Base-by-base conservation (phyloP, 2,113 vertebrate genomes). In the Dissostichus mawsoni region DNA sequence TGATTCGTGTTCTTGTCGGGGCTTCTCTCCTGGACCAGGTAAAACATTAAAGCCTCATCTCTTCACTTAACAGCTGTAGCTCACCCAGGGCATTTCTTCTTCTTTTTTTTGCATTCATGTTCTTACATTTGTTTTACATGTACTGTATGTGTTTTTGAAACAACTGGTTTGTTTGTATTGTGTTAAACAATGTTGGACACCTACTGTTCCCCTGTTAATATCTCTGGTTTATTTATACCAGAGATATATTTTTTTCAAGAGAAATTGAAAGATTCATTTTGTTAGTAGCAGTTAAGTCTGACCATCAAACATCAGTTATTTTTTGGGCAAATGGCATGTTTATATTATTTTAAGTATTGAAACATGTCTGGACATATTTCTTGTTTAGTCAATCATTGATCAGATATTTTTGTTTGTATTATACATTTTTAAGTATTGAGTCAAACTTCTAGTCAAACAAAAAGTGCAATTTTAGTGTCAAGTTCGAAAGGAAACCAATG, bases 11-110 rank as follows among this genome's bases (percentile, higher is more conserved):
- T 78, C 74, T 79, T 71, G 71, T 82, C 78, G 85, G 74, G 78
- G 55, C 81, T 86, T 86, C 64, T 82, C 74, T 74, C 59, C 81
- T 85, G 68, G 70, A 84, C 66, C 76, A 90, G 82, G 86, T 81
- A 78, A 76, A 89, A 86, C 87, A 84, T 76, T 71, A 83, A 89
- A 82, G 71, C 58, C 53, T 84, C n/a, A 20, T 75, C 52, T 70
- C 73, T 84, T 81, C 58, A 84, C 64, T 67, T 65, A 90, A 79
- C 76, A 81, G 41, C 52, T 76, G 41, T 29, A 77, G 71, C 48
- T 82, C 61, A n/a, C 36, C 36, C 36, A 41, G 18, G 80, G 86
- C 59, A 33, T 23, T 61, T 85, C 29, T 12, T 70, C 48, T 25
- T 53, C 50, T 8, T 82, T 48, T 72, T 62, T 13, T 25, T 65